A percentile compares a stretch with the other conserved stretches of the same genome.
phyloP scores from a whole-genome alignment of 2,113 vertebrate genomes.

The Gopherus evgoodei region DNA sequence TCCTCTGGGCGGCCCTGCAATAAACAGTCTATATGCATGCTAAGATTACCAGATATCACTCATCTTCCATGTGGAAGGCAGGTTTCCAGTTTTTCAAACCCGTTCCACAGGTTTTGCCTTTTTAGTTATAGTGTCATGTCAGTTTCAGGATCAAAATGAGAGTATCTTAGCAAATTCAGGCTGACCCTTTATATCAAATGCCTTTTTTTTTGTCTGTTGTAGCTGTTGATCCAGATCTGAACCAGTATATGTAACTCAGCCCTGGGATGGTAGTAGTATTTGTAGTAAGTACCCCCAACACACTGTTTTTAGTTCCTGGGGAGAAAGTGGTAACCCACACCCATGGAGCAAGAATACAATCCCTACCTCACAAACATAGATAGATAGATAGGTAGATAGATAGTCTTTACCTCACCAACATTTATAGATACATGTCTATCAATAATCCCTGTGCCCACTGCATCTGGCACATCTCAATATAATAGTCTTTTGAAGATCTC shows the following conservation, averaged over 20 bases:
- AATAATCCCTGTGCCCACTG: no score
- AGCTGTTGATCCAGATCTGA: not conserved
- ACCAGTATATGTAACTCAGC: not conserved
- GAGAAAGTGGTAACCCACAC: not conserved
- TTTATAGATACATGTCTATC: no score
- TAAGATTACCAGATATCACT: not conserved
- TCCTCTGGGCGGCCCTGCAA: not conserved
- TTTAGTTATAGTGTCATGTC: not conserved
- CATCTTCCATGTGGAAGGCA: not conserved
- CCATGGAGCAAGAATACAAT: no score
- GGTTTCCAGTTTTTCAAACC: not conserved
- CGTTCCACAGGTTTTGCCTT: not conserved
- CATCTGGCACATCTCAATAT: no score
- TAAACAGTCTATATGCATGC: not conserved
- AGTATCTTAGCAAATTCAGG: not conserved
- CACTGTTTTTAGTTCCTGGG: not conserved
- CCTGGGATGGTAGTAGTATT: not conserved
- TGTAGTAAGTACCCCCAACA: not conserved
- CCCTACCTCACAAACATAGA: no score
- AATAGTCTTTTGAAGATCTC: not conserved
- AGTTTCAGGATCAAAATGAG: not conserved
- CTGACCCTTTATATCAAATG: not conserved
- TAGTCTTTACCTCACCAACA: no score
- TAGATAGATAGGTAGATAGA: no score
- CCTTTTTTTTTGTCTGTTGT: not conserved